A percentile compares a stretch with the other conserved stretches of the same genome.
Conservation (phyloP, 1,140 invertebrate species). For the Mamestra configurata region DNA sequence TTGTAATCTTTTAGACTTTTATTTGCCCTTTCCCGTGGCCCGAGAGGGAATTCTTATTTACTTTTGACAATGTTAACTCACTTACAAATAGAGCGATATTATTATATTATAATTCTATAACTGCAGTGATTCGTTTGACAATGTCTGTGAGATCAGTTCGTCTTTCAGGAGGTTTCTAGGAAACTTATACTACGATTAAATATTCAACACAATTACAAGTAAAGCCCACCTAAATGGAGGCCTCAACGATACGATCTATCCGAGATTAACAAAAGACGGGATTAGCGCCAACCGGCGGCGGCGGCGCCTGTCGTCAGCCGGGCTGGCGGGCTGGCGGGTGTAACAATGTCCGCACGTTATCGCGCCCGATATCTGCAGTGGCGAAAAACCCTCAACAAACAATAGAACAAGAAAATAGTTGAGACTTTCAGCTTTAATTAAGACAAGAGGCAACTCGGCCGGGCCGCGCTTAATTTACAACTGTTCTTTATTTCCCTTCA, state of each 20-base stretch:
- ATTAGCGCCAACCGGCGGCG: background rate
- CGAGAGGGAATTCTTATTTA: background rate
- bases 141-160: background rate
- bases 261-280: constrained; percentile 27
- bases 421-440: constrained; percentile 55
- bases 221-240: constrained; percentile 6
- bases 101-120: background rate
- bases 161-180: background rate
- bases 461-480: constrained; percentile 43
- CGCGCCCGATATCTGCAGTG: constrained; percentile 23
- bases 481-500: constrained; percentile 59
- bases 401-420: constrained; percentile 54
- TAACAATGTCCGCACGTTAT: constrained; percentile 31
- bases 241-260: constrained; percentile 12
- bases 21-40: constrained; percentile 16
- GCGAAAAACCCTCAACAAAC: constrained; percentile 41
- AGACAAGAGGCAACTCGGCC: constrained; percentile 51
- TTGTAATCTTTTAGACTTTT: constrained; percentile 41
- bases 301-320: constrained; percentile 1
- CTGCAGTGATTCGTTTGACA: background rate
- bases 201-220: constrained; percentile 26
- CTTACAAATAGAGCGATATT: constrained; percentile 17
- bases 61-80: constrained; percentile 24
- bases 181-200: background rate
- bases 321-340: background rate